A percentile compares a stretch with the other conserved stretches of the same genome.
Evolutionary conservation across 1,140 invertebrate species (phyloP).

Genomic region (Drosophila cardini): DNA sequence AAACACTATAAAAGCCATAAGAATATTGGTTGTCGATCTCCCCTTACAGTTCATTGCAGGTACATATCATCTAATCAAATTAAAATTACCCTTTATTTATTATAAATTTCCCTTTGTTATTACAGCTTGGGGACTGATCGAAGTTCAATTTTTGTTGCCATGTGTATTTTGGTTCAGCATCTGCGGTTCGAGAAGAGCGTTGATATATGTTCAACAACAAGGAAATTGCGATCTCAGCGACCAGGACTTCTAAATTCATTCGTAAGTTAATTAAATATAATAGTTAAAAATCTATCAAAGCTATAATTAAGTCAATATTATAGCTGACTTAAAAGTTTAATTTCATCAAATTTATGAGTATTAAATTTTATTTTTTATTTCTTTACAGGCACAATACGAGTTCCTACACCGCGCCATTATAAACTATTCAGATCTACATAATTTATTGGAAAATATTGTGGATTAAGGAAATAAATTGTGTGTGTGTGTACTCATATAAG

Average conservation of each 20-base stretch:
- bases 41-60: constrained; percentile 93
- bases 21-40: constrained; percentile 86
- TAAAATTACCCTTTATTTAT: background rate
- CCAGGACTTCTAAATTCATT: constrained; percentile 93
- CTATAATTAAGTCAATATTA: too few species aligned
- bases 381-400: constrained; percentile 94
- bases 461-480: constrained; percentile 61
- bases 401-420: constrained; percentile 95
- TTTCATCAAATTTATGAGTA: too few species aligned
- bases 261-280: constrained; percentile 86
- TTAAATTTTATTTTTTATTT: constrained; percentile 37
- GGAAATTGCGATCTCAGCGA: constrained; percentile 93
- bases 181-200: constrained; percentile 92
- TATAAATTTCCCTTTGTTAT: constrained; percentile 8
- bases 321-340: too few species aligned
- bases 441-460: constrained; percentile 86
- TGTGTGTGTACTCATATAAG: constrained; percentile 54
- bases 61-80: too few species aligned
- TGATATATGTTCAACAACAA: constrained; percentile 93
- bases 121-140: constrained; percentile 92
- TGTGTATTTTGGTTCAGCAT: constrained; percentile 94
- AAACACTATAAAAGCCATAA: constrained; percentile 85
- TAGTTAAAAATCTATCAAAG: too few species aligned
- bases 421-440: constrained; percentile 94
- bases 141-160: constrained; percentile 94